phyloP scores from a whole-genome alignment of 2,113 vertebrate genomes.

The Hemiprocne comata region DNA sequence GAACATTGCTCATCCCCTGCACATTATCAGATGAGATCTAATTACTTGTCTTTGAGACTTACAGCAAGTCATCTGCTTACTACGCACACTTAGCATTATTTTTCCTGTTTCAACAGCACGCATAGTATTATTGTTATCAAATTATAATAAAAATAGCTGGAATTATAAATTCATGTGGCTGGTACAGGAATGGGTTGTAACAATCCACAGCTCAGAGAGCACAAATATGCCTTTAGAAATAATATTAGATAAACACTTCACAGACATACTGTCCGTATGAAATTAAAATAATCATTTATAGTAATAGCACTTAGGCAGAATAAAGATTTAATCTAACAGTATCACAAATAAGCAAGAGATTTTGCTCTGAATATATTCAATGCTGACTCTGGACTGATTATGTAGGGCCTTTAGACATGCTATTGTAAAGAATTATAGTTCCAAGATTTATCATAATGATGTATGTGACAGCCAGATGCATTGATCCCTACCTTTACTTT shows the following conservation, averaged over 20 bases:
- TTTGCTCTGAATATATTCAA: background rate
- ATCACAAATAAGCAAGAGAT: background rate
- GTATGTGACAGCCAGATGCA: fast-evolving
- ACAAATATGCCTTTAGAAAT: background rate
- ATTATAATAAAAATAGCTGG: background rate
- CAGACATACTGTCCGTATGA: background rate
- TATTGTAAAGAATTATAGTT: background rate
- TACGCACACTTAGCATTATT: background rate
- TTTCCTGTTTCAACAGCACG: slow-evolving; percentile 2
- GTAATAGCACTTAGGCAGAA: background rate
- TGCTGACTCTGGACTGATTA: background rate
- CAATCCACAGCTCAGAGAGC: background rate
- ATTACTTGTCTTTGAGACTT: background rate
- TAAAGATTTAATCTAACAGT: background rate
- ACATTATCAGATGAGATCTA: background rate
- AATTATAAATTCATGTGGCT: background rate
- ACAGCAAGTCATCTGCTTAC: background rate
- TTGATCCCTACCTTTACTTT: background rate
- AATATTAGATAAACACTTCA: background rate
- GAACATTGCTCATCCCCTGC: background rate
- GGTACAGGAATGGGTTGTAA: background rate
- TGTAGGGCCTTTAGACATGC: background rate
- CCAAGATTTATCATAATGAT: background rate
- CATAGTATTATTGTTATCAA: background rate
- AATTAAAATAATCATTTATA: background rate